phyloP scores from a whole-genome alignment of 1,140 invertebrate species.

The Anastatus disparis region DNA sequence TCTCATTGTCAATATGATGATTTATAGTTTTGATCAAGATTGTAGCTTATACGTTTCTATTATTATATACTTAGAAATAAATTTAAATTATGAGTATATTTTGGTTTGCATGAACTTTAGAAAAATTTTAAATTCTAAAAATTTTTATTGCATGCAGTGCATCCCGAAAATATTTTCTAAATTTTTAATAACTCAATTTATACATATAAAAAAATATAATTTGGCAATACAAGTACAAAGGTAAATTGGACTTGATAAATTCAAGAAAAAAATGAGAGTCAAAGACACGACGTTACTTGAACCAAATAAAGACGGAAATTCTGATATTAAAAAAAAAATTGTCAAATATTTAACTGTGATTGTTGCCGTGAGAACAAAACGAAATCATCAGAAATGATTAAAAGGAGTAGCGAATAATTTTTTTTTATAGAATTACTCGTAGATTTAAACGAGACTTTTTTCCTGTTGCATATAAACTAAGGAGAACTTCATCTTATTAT shows the following conservation, averaged over 20 bases:
- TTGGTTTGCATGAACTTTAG: constrained; percentile 15
- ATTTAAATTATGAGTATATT: not conserved
- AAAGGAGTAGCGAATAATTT: constrained; percentile 20
- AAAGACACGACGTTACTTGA: too few relatives aligned
- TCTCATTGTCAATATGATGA: too few relatives aligned
- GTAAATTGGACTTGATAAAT: not conserved
- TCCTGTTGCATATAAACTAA: constrained; percentile 37
- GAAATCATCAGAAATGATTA: too few relatives aligned
- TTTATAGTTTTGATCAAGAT: too few relatives aligned
- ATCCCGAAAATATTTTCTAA: constrained; percentile 10
- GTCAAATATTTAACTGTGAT: too few relatives aligned
- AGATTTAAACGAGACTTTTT: constrained; percentile 25
- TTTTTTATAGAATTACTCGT: constrained; percentile 2
- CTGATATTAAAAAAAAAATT: too few relatives aligned
- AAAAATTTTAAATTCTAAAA: not conserved
- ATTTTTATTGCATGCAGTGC: constrained; percentile 2
- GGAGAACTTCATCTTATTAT: constrained; percentile 32
- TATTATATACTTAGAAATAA: not conserved
- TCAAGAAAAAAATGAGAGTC: not conserved
- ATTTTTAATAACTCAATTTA: not conserved
- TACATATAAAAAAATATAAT: not conserved
- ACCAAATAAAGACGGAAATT: too few relatives aligned
- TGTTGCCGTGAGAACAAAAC: too few relatives aligned
- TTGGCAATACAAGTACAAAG: not conserved
- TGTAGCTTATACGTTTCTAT: too few relatives aligned